Percentiles rank a stretch among this genome's conserved stretches.
Evolutionary conservation across 2,888 invertebrate genomes (phyloP).

Genomic region (Phytoseiulus persimilis): DNA sequence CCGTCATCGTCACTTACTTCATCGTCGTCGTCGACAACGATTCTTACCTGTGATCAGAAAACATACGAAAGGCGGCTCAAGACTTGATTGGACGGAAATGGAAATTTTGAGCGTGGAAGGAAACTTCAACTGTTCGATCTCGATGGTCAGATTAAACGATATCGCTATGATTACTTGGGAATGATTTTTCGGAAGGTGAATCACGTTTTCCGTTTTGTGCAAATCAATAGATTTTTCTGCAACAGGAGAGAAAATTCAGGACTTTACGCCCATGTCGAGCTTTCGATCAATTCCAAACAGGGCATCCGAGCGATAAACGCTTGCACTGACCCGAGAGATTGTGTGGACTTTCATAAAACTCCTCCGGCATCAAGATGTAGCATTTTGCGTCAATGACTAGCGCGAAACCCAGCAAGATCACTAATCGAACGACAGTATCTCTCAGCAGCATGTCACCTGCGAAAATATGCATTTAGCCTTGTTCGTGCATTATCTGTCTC

Average conservation of each 20-base stretch:
- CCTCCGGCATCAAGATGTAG: constrained; percentile 23
- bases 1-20: not conserved
- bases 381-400: not conserved
- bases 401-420: not conserved
- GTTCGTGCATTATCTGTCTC: too few species aligned
- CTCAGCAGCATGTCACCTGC: not conserved
- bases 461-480: too few species aligned
- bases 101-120: too few species aligned
- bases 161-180: not conserved
- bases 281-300: too few species aligned
- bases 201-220: not conserved
- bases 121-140: too few species aligned
- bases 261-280: not conserved
- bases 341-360: constrained; percentile 6
- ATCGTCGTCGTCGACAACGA: not conserved
- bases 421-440: not conserved
- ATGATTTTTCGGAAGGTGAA: constrained; percentile 9
- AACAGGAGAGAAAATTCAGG: not conserved
- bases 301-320: too few species aligned
- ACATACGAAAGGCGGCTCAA: not conserved
- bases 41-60: not conserved
- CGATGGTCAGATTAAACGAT: too few species aligned
- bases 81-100: too few species aligned
- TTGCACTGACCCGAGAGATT: not conserved
- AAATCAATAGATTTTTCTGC: constrained; percentile 11